phyloP scores from a whole-genome alignment of 2,888 invertebrate species.

The Drosophila maculinotata region DNA sequence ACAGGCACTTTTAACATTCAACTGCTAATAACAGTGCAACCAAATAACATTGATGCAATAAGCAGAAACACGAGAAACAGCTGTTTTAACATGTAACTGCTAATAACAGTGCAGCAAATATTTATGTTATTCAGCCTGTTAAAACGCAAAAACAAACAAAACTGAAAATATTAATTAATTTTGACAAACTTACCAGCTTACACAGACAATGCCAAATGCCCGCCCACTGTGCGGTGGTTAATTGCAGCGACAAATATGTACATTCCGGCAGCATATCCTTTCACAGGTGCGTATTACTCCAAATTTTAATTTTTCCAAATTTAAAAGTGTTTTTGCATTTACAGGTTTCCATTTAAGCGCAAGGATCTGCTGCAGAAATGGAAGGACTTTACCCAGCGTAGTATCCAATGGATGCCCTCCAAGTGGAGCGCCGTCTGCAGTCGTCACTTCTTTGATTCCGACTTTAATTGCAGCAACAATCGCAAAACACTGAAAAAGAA shows the following conservation, averaged over 20 bases:
- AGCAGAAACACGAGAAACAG: not conserved
- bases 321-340: not conserved
- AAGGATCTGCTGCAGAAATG: constrained; percentile 81
- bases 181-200: not conserved
- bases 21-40: too few relatives aligned
- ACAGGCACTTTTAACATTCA: too few relatives aligned
- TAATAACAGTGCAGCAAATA: not conserved
- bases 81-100: constrained; percentile 1
- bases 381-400: constrained; percentile 83
- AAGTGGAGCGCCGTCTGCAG: constrained; percentile 85
- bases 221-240: constrained; percentile 83
- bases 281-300: constrained; percentile 79
- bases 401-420: constrained; percentile 82
- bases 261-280: constrained; percentile 84
- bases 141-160: constrained; percentile 5
- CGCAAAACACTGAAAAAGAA: constrained; percentile 82
- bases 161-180: not conserved
- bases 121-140: constrained; percentile 16
- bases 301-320: not conserved
- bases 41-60: too few relatives aligned
- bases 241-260: constrained; percentile 83
- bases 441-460: constrained; percentile 82
- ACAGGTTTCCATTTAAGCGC: constrained; percentile 84
- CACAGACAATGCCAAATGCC: constrained; percentile 74
- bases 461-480: constrained; percentile 81